Evolutionary conservation across 2,113 vertebrate species (phyloP).

Genomic region (Canis aureus): DNA sequence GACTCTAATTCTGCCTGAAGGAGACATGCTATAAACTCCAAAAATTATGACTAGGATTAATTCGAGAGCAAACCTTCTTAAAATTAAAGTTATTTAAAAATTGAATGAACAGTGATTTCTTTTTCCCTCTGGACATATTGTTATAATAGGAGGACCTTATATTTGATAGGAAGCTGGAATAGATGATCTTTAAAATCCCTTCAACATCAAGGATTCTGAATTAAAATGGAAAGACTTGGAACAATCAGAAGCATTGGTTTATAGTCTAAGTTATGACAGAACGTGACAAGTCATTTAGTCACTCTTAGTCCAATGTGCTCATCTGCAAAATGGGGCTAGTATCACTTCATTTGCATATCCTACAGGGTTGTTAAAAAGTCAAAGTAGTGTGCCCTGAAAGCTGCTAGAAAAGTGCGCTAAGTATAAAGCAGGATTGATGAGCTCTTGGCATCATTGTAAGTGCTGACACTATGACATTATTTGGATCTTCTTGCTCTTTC

Average conservation of each 20-base stretch:
- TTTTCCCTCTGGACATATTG: background rate
- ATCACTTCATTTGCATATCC: background rate
- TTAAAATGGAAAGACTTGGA: background rate
- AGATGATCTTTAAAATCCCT: background rate
- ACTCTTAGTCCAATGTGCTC: background rate
- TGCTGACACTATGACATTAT: background rate
- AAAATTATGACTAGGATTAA: background rate
- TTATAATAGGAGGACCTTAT: background rate
- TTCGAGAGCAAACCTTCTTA: constrained; percentile 40
- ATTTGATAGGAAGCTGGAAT: background rate
- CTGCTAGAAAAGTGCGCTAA: background rate
- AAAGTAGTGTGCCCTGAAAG: background rate
- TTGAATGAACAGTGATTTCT: background rate
- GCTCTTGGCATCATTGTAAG: background rate
- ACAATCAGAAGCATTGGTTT: background rate
- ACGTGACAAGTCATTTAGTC: background rate
- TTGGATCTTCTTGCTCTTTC: background rate
- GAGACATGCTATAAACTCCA: background rate
- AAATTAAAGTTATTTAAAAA: constrained; percentile 52
- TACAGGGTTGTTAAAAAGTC: background rate
- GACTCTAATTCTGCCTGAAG: constrained; percentile 44
- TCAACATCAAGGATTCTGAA: background rate
- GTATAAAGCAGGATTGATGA: background rate
- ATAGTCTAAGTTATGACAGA: background rate
- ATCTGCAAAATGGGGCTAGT: background rate